Base-by-base conservation (phyloP, 2,888 invertebrate genomes). In the Andrena flavipes region DNA sequence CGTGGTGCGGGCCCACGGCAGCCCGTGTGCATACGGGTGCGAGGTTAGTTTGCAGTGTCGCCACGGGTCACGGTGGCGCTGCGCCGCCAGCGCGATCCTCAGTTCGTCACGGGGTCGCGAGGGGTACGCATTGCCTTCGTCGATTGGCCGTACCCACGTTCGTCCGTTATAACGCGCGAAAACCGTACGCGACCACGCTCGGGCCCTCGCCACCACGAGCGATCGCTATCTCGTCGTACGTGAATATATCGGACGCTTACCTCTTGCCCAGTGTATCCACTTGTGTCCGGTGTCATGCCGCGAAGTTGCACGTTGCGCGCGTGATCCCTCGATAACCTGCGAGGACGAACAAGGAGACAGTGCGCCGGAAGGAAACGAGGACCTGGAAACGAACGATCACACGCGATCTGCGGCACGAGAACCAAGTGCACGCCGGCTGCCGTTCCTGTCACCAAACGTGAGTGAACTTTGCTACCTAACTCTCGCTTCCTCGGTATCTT, bases 41-140 rank as follows among this genome's bases (percentile, higher is more conserved):
- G 49, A 35, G 75, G 33, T 69, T 90, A 91, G 92, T 93, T 90
- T 73, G 68, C 88, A 90, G 89, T 92, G 93, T 92, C 93, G 92
- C 92, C 93, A 91, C 90, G 92, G 92, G 93, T 92, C 93, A 93
- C 84, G 91, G 92, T 91, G 93, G 93, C 93, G 93, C 93, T 92
- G 91, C 87, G 85, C 90, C 88, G 89, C 88, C 90, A 87, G 89
- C 88, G 82, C 86, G 90, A 91, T 87, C 92, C 90, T 92, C 93
- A 93, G 93, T 93, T 91, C 91, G 92, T 93, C 92, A 93, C 92
- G 93, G 92, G 92, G 91, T 90, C 92, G 93, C 91, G 92, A 92
- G 91, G 92, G 90, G 82, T 88, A 84, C 84, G 86, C 85, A 85
- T 70, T 84, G 87, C 70, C 80, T 80, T 76, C 70, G 87, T 82